Percentiles rank a stretch among this genome's conserved stretches.
phyloP scores from a whole-genome alignment of 2,113 vertebrate genomes.

The Alosa alosa region DNA sequence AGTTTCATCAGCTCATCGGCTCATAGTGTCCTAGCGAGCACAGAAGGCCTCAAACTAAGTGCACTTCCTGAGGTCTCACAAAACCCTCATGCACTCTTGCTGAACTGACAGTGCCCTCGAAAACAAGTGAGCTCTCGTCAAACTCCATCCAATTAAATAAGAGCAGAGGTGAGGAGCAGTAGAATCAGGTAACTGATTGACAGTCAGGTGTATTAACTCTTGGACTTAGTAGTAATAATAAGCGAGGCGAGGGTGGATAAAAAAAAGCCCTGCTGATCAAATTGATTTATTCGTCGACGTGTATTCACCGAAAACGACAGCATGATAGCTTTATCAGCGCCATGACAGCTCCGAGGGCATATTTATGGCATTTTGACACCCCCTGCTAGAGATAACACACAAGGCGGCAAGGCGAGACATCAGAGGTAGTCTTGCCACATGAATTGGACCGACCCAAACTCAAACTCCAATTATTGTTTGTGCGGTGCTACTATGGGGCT shows the following conservation, averaged over 20 bases:
- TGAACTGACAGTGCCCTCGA: neutral
- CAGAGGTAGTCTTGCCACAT: constrained; percentile 7
- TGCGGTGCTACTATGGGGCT: constrained; percentile 7
- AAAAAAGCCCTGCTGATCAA: constrained; percentile 4
- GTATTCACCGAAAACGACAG: neutral
- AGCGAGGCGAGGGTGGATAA: neutral
- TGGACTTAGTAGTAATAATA: neutral
- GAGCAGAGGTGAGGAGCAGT: neutral
- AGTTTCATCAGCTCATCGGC: neutral
- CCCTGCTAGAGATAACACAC: neutral
- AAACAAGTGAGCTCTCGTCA: neutral
- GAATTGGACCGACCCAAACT: constrained; percentile 5
- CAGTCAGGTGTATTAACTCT: neutral
- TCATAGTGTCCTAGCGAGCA: neutral
- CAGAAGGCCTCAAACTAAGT: neutral
- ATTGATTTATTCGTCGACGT: constrained; percentile 1
- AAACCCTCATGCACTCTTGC: neutral
- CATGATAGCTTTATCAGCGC: constrained; percentile 13
- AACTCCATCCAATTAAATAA: neutral
- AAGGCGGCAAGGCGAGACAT: neutral
- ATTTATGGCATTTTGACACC: constrained; percentile 1
- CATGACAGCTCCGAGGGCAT: neutral
- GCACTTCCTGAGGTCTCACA: neutral
- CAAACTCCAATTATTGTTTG: constrained; percentile 18
- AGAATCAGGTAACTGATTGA: neutral